Conservation (phyloP, 2,797 vertebrate species). For the Sparus aurata region DNA sequence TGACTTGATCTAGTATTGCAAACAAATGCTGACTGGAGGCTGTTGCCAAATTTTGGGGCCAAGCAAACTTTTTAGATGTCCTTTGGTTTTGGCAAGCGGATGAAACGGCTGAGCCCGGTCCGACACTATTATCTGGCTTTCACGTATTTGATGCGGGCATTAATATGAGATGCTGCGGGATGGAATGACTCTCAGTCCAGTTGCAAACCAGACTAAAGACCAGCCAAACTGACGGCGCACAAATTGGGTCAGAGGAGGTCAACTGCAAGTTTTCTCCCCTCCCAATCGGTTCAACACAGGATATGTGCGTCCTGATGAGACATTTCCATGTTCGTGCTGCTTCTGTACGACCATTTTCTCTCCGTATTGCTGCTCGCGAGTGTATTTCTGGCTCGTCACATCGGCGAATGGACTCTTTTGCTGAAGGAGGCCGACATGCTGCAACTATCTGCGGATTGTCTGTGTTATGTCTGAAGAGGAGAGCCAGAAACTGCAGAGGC, state of each 20-base stretch:
- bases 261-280: too few relatives aligned
- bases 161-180: background rate
- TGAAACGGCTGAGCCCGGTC: slow-evolving; percentile 15
- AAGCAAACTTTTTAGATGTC: slow-evolving; percentile 50
- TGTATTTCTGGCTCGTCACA: slow-evolving; percentile 5
- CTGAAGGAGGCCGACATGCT: background rate
- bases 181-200: background rate
- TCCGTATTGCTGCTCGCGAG: slow-evolving; percentile 1
- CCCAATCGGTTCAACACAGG: background rate
- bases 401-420: background rate
- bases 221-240: background rate
- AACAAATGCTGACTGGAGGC: slow-evolving; percentile 46
- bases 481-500: slow-evolving; percentile 31
- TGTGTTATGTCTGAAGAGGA: slow-evolving; percentile 24
- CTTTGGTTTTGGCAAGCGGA: slow-evolving; percentile 40
- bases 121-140: slow-evolving; percentile 5
- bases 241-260: too few relatives aligned
- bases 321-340: background rate
- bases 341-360: background rate
- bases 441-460: slow-evolving; percentile 18
- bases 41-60: slow-evolving; percentile 33
- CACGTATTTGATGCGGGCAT: slow-evolving; percentile 13
- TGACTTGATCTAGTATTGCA: slow-evolving; percentile 53
- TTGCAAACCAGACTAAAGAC: background rate
- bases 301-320: background rate